phyloP scores from a whole-genome alignment of 1,140 invertebrate species.

The Bombus ignitus region DNA sequence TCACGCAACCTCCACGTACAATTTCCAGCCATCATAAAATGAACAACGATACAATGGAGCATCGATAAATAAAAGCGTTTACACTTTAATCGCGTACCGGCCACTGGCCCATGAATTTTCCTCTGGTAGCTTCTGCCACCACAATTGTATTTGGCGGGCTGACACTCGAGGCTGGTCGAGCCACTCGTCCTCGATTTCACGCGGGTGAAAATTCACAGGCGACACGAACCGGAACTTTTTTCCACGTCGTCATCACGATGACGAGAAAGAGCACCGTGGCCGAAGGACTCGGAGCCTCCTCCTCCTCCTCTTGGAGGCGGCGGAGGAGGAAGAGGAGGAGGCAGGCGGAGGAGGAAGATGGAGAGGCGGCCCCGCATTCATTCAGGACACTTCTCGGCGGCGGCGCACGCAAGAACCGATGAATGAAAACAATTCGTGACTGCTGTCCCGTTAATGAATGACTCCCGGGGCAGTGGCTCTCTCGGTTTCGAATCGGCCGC shows the following conservation, averaged over 20 bases:
- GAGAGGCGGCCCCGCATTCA: slow-evolving; percentile 55
- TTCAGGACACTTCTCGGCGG: slow-evolving; percentile 66
- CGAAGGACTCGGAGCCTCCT: slow-evolving; percentile 7
- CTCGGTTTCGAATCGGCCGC: slow-evolving; percentile 78
- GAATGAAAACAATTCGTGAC: slow-evolving; percentile 80
- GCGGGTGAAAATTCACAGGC: not conserved
- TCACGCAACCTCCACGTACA: too few relatives aligned
- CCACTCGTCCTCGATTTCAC: slow-evolving; percentile 19
- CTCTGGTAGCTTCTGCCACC: not conserved
- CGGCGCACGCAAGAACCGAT: slow-evolving; percentile 73
- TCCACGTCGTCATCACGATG: slow-evolving; percentile 26
- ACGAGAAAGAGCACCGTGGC: slow-evolving; percentile 1
- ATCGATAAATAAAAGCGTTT: not conserved
- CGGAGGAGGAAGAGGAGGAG: not conserved
- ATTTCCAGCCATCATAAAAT: too few relatives aligned
- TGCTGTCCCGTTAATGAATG: slow-evolving; percentile 74
- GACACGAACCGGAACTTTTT: not conserved
- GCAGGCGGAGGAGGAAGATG: not conserved
- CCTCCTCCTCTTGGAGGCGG: not conserved
- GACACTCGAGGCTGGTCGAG: not conserved
- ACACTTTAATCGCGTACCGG: not conserved
- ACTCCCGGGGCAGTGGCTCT: slow-evolving; percentile 74
- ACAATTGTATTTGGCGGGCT: not conserved
- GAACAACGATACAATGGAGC: not conserved
- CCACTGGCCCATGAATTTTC: not conserved